Evolutionary conservation across 1,140 invertebrate genomes (phyloP).

Genomic region (Cyclina sinensis): DNA sequence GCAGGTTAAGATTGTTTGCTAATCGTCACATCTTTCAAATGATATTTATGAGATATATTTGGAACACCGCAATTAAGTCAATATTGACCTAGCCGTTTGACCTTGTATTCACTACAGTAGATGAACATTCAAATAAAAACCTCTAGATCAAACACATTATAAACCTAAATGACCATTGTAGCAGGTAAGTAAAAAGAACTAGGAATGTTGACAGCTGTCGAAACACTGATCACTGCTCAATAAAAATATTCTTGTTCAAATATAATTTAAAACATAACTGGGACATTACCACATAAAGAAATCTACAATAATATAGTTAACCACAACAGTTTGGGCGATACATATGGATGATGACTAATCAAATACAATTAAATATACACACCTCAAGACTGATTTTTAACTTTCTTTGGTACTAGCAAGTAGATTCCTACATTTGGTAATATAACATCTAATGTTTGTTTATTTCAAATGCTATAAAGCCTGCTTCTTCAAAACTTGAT

Average conservation of each 20-base stretch:
- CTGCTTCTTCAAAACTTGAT: too few relatives aligned
- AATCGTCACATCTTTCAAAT: background rate
- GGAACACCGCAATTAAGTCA: background rate
- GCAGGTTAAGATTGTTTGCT: conserved; percentile 27
- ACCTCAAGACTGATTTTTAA: background rate
- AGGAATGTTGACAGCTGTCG: background rate
- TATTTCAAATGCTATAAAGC: too few relatives aligned
- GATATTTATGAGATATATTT: conserved; percentile 1
- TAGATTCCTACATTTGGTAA: too few relatives aligned
- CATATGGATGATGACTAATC: background rate
- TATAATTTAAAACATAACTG: background rate
- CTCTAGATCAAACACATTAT: background rate
- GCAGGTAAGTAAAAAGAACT: background rate
- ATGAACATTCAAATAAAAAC: conserved; percentile 8
- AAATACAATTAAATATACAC: background rate
- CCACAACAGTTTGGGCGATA: background rate
- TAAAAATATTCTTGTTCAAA: background rate
- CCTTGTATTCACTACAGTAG: background rate
- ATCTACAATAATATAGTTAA: background rate
- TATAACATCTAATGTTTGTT: too few relatives aligned
- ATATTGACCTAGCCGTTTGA: conserved; percentile 16
- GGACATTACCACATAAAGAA: background rate
- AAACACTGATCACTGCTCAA: background rate
- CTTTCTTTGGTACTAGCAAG: too few relatives aligned
- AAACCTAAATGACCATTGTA: background rate